Evolutionary conservation across 2,888 invertebrate genomes (phyloP), one percentile per base, ranked within the genome.

Genomic region (Willowsia nigromaculata): DNA sequence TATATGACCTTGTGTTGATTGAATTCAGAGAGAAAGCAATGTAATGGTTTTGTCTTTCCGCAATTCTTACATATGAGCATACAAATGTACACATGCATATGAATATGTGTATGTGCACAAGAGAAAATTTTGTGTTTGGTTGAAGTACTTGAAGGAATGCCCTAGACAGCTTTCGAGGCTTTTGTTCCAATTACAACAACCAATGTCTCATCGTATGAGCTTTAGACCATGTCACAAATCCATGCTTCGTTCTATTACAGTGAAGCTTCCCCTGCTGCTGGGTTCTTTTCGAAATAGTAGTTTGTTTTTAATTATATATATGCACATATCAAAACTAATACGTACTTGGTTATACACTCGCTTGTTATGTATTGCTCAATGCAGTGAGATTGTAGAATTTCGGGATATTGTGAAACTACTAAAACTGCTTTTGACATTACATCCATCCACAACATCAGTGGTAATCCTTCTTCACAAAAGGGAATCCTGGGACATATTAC

Each of bases 401-500:
- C 15, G 7, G 33, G 53, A 53, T 50, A 50, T 53, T 53, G 53
- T 18, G 33, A 50, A 76, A 76, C 68, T 40, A 76, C 76, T 50
- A 53, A 76, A 76, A 76, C 76, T 56, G 56, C 53, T 78, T 78
- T 78, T 56, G 56, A 78, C 78, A 78, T 78, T 74, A 74, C 74
- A 74, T 74, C 74, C 74, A 47, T 74, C 47, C 27, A 74, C 47
- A 78, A 78, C 78, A 78, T 78, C 78, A 56, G 33, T 30, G 40
- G 78, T 78, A 78, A 78, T 78, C 78, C 78, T 78, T 53, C 78
- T 56, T 78, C 53, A 78, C 78, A 56, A 78, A 78, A 56, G 37
- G 33, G 78, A 78, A 78, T 78, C 78, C 47, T 65, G 82, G 62
- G 82, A 82, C 82, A 82, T 82, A 65, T 82, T 65, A 82, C 62